Evolutionary conservation across 2,888 invertebrate genomes (phyloP).

Genomic region (Eupithecia insigniata): DNA sequence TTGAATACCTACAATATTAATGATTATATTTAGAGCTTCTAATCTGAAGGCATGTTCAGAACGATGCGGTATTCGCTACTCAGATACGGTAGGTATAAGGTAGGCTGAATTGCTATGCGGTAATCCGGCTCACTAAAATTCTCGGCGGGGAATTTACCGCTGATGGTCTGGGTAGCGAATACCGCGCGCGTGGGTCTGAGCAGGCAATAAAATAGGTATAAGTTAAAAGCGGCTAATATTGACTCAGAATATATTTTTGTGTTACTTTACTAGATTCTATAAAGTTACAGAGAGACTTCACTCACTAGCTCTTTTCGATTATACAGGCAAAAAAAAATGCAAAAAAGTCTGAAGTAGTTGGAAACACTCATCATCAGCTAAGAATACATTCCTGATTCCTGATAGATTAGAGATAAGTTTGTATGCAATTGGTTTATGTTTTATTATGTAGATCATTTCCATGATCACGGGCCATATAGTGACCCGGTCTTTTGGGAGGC

Average conservation of each 20-base stretch:
- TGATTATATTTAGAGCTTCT: neutral
- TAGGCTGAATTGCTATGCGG: too few species aligned
- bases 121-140: neutral
- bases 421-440: neutral
- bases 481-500: too few species aligned
- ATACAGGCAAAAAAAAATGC: neutral
- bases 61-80: neutral
- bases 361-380: neutral
- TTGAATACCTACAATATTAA: neutral
- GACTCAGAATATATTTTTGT: neutral
- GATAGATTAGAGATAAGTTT: neutral
- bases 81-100: too few species aligned
- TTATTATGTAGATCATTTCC: slow-evolving; percentile 2
- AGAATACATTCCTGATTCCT: neutral
- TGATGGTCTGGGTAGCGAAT: neutral
- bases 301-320: neutral
- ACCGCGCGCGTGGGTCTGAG: neutral
- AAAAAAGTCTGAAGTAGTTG: neutral
- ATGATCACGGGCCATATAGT: too few species aligned
- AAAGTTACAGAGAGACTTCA: neutral
- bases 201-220: neutral
- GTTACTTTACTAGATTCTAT: neutral
- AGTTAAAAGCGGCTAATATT: neutral
- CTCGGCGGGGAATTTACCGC: neutral
- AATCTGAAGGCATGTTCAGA: neutral